Evolutionary conservation across 2,888 invertebrate species (phyloP), one percentile per base, ranked within the genome.

Genomic region (Noctua janthe): DNA sequence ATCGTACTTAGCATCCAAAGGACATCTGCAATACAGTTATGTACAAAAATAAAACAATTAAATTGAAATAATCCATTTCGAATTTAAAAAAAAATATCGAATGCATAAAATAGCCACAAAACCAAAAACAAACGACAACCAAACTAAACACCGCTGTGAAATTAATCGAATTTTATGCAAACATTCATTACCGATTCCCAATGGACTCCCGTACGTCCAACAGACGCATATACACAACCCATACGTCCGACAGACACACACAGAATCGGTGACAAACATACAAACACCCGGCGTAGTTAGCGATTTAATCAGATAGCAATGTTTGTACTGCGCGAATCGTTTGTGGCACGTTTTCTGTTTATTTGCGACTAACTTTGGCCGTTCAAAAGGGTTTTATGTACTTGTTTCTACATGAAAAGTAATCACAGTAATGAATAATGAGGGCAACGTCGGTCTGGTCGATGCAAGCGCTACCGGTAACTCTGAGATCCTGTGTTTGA

Each of bases 141-240:
- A 77, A 77, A 39, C 84, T 74, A 74, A 84, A 81, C 76, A 76
- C 15, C 2, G 69, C 75, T 56, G 54, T 69, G 59, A 67, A 80
- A 86, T 82, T 84, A 86, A 82, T 84, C 39, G 84, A 82, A 84
- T 82, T 86, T 78, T 78, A 84, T 78, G 56, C 83, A 84, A 84
- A 87, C 78, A 84, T 87, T 84, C 78, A 81, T 87, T 76, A 81
- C 43, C 20, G 70, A 80, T 74, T 71, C 71, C 49, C 74, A 43
- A 85, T 64, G 74, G 74, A 71, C 67, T 66, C 15, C 72, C 66
- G 73, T 49, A 62, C 59, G 43, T 51, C 35, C 15, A 7, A 23
- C 43, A 23, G 13, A 64, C 56, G 35, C 51, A 15, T 49, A 59
- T 13, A 70, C 15, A 67, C 51, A 56, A n/a, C 13, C 13, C n/a